These are phyloP conservation scores for Falco naumanni DNA, from an alignment of 2,797 vertebrate species.

Conservation along the genomic window DNA sequence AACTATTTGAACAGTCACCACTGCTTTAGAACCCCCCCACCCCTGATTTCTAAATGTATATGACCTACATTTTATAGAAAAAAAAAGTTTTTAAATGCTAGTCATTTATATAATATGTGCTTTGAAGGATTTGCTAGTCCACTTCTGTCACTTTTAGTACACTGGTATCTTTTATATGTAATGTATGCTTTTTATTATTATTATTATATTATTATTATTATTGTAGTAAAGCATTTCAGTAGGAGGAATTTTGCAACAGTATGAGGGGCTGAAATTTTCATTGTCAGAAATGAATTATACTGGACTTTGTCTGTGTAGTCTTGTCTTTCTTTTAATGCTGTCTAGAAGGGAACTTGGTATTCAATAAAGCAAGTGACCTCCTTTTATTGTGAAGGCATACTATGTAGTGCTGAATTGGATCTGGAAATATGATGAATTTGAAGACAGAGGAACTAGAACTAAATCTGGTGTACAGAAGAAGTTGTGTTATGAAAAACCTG, in stretches of 20 bases:
- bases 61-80: slow-evolving; percentile 83
- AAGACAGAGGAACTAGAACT: slow-evolving; percentile 65
- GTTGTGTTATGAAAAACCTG: slow-evolving; percentile 67
- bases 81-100: slow-evolving; percentile 85
- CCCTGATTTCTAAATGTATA: slow-evolving; percentile 82
- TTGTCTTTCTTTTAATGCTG: slow-evolving; percentile 83
- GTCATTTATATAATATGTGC: slow-evolving; percentile 84
- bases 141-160: slow-evolving; percentile 89
- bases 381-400: slow-evolving; percentile 79
- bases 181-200: slow-evolving; percentile 91
- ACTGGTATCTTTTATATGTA: slow-evolving; percentile 92
- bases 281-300: slow-evolving; percentile 87
- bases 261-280: slow-evolving; percentile 84
- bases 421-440: slow-evolving; percentile 69
- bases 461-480: slow-evolving; percentile 74
- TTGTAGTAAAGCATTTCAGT: slow-evolving; percentile 93
- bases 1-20: slow-evolving; percentile 78
- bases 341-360: slow-evolving; percentile 79
- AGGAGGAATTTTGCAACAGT: slow-evolving; percentile 90
- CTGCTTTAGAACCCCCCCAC: slow-evolving; percentile 74
- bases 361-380: slow-evolving; percentile 80
- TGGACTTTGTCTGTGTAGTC: slow-evolving; percentile 86
- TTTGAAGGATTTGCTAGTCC: slow-evolving; percentile 86
- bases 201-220: slow-evolving; percentile 80
- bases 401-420: slow-evolving; percentile 76